Conservation (phyloP, 2,888 invertebrate species). For the Pristionchus mayeri region DNA sequence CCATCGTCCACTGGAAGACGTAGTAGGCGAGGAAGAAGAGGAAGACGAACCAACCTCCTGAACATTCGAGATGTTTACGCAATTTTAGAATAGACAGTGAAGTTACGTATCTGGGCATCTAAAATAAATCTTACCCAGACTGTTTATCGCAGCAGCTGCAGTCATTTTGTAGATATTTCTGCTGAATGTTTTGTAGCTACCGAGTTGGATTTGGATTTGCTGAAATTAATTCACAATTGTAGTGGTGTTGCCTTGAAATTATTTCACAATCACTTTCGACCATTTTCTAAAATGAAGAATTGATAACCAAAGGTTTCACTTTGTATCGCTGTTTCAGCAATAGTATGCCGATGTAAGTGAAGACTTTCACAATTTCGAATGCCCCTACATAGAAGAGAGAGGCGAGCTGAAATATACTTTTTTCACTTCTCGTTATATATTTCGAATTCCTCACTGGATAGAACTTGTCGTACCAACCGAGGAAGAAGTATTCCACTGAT, state of each 20-base stretch:
- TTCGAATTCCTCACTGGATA: conserved; percentile 32
- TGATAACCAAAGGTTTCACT: not conserved
- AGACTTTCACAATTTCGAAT: not conserved
- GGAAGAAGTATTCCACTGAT: not conserved
- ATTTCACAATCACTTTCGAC: not conserved
- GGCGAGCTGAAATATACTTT: not conserved
- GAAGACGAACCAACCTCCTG: too few species aligned
- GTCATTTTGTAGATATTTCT: not conserved
- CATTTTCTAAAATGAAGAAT: too few species aligned
- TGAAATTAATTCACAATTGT: not conserved
- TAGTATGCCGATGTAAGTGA: not conserved
- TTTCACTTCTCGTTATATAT: too few species aligned
- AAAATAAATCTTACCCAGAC: not conserved
- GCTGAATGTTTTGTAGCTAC: conserved; percentile 9
- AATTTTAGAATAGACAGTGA: too few species aligned
- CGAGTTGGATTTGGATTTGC: not conserved
- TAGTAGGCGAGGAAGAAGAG: too few species aligned
- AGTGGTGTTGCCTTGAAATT: not conserved
- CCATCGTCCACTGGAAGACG: too few species aligned
- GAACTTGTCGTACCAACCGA: not conserved
- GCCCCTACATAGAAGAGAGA: not conserved
- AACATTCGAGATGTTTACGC: too few species aligned
- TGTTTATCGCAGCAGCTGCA: not conserved
- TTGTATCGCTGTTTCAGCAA: not conserved
- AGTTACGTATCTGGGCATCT: too few species aligned